Conservation (phyloP, 2,797 vertebrate species). For the Crenichthys baileyi region DNA sequence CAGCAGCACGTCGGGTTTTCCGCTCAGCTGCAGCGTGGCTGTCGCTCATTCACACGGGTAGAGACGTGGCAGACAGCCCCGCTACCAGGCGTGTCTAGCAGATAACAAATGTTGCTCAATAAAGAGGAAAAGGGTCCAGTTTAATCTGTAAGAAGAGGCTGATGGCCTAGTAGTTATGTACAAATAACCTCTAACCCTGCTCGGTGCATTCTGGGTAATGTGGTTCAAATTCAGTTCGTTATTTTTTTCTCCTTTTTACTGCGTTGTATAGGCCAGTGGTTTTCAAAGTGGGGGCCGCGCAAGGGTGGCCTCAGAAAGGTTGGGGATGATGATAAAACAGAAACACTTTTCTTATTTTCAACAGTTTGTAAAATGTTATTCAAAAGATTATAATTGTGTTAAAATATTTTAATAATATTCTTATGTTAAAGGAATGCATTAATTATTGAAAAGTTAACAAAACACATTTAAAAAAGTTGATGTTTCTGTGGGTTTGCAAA, state of each 20-base stretch:
- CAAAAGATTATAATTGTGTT: too few species aligned
- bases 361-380: too few species aligned
- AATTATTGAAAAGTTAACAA: too few species aligned
- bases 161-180: neutral
- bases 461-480: too few species aligned
- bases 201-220: constrained; percentile 64
- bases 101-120: constrained; percentile 21
- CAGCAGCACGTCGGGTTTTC: neutral
- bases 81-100: neutral
- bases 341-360: too few species aligned
- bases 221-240: constrained; percentile 12
- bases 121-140: constrained; percentile 10
- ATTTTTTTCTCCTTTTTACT: neutral
- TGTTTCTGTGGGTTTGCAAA: too few species aligned
- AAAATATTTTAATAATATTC: too few species aligned
- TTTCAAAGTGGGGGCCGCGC: too few species aligned
- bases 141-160: neutral
- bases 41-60: constrained; percentile 35
- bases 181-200: constrained; percentile 20
- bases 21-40: constrained; percentile 2
- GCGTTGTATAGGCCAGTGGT: neutral
- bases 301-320: too few species aligned
- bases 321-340: too few species aligned
- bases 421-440: too few species aligned
- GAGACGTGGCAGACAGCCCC: neutral